phyloP scores from a whole-genome alignment of 2,113 vertebrate species.

The Chionomys nivalis region DNA sequence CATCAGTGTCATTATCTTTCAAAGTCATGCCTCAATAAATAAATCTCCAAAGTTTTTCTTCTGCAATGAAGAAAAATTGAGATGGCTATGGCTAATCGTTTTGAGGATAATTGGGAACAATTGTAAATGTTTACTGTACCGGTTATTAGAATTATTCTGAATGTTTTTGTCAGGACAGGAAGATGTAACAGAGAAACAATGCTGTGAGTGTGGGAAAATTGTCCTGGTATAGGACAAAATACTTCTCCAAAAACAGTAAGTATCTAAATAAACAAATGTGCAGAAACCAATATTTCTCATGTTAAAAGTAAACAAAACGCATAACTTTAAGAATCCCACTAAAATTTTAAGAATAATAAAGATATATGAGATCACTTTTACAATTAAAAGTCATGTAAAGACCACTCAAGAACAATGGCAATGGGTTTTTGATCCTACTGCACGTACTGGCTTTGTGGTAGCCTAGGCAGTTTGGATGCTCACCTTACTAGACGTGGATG shows the following conservation, averaged over 20 bases:
- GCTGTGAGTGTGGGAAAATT: neutral
- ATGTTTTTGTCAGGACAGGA: neutral
- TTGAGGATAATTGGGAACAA: neutral
- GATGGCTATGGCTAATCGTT: neutral
- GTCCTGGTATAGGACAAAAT: neutral
- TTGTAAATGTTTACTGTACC: neutral
- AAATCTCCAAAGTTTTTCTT: conserved; percentile 19
- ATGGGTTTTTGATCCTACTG: no score
- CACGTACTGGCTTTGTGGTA: no score
- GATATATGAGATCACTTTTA: neutral
- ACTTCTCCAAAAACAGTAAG: neutral
- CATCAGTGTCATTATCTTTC: neutral
- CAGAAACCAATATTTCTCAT: neutral
- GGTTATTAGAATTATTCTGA: neutral
- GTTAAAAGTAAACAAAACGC: neutral
- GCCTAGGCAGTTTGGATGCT: no score
- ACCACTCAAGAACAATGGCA: no score
- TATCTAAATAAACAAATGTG: neutral
- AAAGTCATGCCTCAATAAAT: conserved; percentile 24
- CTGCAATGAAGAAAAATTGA: neutral
- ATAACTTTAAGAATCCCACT: neutral
- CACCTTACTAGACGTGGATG: no score
- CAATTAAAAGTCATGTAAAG: neutral
- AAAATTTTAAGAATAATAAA: neutral
- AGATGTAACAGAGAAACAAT: neutral